phyloP scores from a whole-genome alignment of 53 echinoderm and acorn worm genomes.

The Echinarachnius parma region DNA sequence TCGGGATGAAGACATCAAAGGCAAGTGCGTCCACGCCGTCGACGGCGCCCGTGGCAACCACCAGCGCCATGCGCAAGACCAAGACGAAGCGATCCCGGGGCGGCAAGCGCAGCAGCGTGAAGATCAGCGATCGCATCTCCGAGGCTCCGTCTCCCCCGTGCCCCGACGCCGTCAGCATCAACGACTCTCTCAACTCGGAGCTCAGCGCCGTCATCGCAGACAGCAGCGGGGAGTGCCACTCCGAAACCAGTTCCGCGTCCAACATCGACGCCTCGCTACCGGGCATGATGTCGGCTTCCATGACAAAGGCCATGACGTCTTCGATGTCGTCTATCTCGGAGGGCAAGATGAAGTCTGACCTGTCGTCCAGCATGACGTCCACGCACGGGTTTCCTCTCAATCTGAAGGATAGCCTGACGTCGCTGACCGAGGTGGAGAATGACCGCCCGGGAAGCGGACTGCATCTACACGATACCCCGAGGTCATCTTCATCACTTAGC shows the following conservation, averaged over 20 bases:
- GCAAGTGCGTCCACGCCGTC: not conserved
- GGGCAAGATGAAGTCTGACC: not conserved
- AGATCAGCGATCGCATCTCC: slow-evolving; percentile 73
- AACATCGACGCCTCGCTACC: slow-evolving; percentile 35
- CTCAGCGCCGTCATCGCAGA: slow-evolving; percentile 72
- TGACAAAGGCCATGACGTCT: not conserved
- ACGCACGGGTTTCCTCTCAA: slow-evolving; percentile 62
- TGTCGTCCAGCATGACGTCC: slow-evolving; percentile 51
- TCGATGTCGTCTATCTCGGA: too few species aligned
- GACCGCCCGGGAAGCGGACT: slow-evolving; percentile 72
- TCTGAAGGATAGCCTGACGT: slow-evolving; percentile 38
- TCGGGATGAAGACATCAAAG: not conserved
- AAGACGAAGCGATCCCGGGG: slow-evolving; percentile 30
- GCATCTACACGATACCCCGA: slow-evolving; percentile 7
- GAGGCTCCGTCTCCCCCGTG: slow-evolving; percentile 58
- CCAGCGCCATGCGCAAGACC: slow-evolving; percentile 53
- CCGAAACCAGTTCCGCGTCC: slow-evolving; percentile 52
- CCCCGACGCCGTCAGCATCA: slow-evolving; percentile 69
- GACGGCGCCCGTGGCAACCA: not conserved
- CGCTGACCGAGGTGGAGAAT: slow-evolving; percentile 91
- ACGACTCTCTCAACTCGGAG: slow-evolving; percentile 88
- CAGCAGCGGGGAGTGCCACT: slow-evolving; percentile 62
- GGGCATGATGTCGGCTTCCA: not conserved
- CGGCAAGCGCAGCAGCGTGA: slow-evolving; percentile 59
- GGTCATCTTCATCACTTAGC: slow-evolving; percentile 17